Percentiles rank a stretch among this genome's conserved stretches.
Conservation (phyloP, 2,888 invertebrate genomes). For the Drosophila incognita region DNA sequence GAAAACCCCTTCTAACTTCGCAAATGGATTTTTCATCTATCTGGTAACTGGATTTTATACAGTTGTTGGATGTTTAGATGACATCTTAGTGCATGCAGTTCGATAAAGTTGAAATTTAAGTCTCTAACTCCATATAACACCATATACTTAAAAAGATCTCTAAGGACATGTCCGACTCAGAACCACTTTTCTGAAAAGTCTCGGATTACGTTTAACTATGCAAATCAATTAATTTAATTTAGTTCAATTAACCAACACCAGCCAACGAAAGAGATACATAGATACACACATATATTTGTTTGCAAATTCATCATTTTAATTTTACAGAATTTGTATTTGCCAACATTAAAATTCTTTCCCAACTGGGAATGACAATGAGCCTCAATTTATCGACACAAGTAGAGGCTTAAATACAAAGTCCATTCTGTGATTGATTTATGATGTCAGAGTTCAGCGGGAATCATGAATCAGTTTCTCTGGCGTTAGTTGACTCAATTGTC, state of each 20-base stretch:
- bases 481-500: slow-evolving; percentile 38
- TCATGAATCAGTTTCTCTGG: slow-evolving; percentile 16
- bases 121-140: not conserved
- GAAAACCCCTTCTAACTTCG: not conserved
- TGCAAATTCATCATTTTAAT: not conserved
- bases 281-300: not conserved
- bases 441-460: not conserved
- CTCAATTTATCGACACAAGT: slow-evolving; percentile 19
- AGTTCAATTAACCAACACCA: not conserved
- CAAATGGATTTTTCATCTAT: not conserved
- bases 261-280: not conserved
- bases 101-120: not conserved
- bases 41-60: not conserved
- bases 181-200: not conserved
- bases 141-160: not conserved
- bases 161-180: not conserved
- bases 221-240: not conserved
- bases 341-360: not conserved
- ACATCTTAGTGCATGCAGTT: not conserved
- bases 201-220: not conserved
- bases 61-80: not conserved
- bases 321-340: not conserved
- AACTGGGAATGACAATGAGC: not conserved
- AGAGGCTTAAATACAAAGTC: slow-evolving; percentile 13
- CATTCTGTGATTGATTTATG: slow-evolving; percentile 40